Percentiles rank a stretch among this genome's conserved stretches.
Evolutionary conservation across 2,113 vertebrate species (phyloP).

Genomic region (Brachyistius frenatus): DNA sequence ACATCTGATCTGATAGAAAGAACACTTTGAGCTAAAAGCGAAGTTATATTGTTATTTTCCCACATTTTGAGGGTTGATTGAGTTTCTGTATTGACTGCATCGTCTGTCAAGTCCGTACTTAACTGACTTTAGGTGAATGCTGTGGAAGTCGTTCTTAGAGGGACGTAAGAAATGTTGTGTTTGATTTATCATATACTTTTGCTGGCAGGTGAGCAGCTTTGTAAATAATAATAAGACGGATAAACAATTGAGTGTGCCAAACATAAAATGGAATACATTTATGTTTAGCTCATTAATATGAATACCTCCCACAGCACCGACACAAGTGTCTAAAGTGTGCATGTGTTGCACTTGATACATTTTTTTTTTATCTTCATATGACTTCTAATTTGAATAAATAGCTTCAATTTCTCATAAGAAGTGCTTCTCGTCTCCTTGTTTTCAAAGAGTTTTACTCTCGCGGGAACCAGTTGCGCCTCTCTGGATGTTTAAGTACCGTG

Average conservation of each 20-base stretch:
- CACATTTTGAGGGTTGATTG: not conserved
- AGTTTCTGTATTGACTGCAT: too few species aligned
- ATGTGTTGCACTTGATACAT: not conserved
- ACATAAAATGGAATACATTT: not conserved
- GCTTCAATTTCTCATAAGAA: constrained; percentile 25
- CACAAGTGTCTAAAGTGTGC: not conserved
- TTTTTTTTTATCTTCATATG: constrained; percentile 11
- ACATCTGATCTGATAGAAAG: not conserved
- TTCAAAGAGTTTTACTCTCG: not conserved
- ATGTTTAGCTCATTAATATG: not conserved
- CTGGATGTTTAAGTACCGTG: not conserved
- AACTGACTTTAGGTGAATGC: too few species aligned
- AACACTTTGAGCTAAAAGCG: not conserved
- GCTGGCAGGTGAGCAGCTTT: too few species aligned
- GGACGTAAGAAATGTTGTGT: too few species aligned
- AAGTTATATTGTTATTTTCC: not conserved
- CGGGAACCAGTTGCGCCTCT: not conserved
- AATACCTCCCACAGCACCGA: not conserved
- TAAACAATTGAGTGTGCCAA: too few species aligned
- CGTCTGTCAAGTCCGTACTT: too few species aligned
- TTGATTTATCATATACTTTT: too few species aligned
- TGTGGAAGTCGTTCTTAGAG: too few species aligned
- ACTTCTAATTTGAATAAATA: constrained; percentile 32
- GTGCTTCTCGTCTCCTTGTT: not conserved
- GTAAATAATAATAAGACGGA: too few species aligned